phyloP scores from a whole-genome alignment of 2,797 vertebrate genomes.

The Hydrocynus forskahlii region DNA sequence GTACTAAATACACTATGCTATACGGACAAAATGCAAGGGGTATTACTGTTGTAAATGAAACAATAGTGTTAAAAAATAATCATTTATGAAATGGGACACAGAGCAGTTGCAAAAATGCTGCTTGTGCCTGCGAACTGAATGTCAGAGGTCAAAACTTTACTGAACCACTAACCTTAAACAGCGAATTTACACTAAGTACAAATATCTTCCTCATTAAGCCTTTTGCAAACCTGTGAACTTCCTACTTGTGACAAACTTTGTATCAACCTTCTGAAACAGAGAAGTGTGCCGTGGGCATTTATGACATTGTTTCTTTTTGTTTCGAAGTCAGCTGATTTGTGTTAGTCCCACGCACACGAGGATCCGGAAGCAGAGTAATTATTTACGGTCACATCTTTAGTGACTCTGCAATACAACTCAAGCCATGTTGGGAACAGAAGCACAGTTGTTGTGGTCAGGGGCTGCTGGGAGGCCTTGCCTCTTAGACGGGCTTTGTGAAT shows the following conservation, averaged over 20 bases:
- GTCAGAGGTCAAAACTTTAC: neutral
- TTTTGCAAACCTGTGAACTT: neutral
- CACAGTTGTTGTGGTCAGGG: slow-evolving; percentile 53
- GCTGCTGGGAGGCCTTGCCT: slow-evolving; percentile 46
- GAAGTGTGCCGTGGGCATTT: neutral
- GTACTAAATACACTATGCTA: no score
- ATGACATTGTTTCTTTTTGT: neutral
- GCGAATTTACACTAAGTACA: neutral
- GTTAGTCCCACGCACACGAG: neutral
- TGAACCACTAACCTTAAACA: neutral
- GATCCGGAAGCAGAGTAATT: slow-evolving; percentile 5
- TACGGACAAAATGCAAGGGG: no score
- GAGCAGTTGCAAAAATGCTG: no score
- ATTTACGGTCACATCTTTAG: slow-evolving; percentile 6
- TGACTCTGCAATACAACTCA: neutral
- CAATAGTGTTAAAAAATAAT: no score
- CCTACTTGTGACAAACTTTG: neutral
- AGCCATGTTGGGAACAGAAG: slow-evolving; percentile 13
- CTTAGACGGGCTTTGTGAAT: slow-evolving; percentile 68
- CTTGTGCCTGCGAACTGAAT: neutral
- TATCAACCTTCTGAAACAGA: neutral
- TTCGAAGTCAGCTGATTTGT: slow-evolving; percentile 13
- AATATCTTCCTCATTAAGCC: neutral
- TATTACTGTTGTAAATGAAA: no score
- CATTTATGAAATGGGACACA: no score